Evolutionary conservation across 2,888 invertebrate genomes (phyloP).

Genomic region (Ophioninae sp.): DNA sequence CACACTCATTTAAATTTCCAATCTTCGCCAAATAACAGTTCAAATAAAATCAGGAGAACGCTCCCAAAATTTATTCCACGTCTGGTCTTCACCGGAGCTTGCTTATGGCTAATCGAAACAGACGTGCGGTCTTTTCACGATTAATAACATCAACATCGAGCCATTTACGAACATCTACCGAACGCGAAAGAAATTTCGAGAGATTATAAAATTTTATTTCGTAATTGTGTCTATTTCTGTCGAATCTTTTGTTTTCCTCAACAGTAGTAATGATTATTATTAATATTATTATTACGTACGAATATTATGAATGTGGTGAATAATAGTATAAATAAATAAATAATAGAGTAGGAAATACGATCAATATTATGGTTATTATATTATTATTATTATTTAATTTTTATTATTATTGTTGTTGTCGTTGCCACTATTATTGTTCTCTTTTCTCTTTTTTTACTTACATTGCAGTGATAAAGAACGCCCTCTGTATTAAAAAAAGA

Average conservation of each 20-base stretch:
- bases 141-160: not conserved
- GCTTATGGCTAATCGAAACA: not conserved
- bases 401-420: not conserved
- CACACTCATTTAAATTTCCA: slow-evolving; percentile 5
- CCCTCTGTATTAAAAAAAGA: not conserved
- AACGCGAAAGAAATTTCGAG: slow-evolving; percentile 1
- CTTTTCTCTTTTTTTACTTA: slow-evolving; percentile 17
- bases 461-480: not conserved
- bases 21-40: slow-evolving; percentile 39
- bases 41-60: slow-evolving; percentile 12
- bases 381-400: not conserved
- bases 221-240: not conserved
- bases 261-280: too few relatives aligned
- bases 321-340: too few relatives aligned
- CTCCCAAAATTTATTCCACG: slow-evolving; percentile 16
- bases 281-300: too few relatives aligned
- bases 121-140: not conserved
- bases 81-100: slow-evolving; percentile 27
- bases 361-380: too few relatives aligned
- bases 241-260: not conserved
- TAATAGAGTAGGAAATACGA: too few relatives aligned
- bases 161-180: not conserved
- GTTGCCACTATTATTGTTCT: not conserved
- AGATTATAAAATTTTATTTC: slow-evolving; percentile 1
- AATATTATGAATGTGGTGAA: too few relatives aligned